Evolutionary conservation across 2,113 vertebrate genomes (phyloP), one percentile per base, ranked within the genome.

Genomic region (Micronycteris hirsuta): DNA sequence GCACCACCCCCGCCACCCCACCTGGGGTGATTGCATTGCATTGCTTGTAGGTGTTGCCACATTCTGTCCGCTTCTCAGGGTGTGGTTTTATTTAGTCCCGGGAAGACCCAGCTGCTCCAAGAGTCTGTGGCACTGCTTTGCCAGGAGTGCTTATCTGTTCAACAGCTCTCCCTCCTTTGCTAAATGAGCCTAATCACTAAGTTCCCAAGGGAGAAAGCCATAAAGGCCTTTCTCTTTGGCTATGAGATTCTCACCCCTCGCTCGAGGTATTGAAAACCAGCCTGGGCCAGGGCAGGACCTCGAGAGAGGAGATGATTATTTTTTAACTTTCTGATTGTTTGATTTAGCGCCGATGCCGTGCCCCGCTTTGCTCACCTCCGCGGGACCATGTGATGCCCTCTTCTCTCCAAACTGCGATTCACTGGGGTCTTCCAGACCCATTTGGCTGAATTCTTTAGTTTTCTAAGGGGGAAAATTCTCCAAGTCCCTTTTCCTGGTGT

Each of bases 181-280:
- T 73, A 81, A 91, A 89, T 38, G 86, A 70, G 36, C 63, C 86
- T 84, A 70, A 94, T 91, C 61, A 45, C 83, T 56, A 19, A 93
- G 28, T 70, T 88, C 77, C n/a, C 41, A 49, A 80, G 68, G 17
- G 24, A 71, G 45, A 38, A 49, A 73, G 61, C 20, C 41, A 14
- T 10, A 7, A 76, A 90, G 76, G 14, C 31, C 81, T 92, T 89
- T 93, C n/a, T 47, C 12, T 41, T 15, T 52, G 7, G 54, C 33
- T 43, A 14, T 26, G 65, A 89, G 86, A 28, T 61, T 43, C 26
- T 63, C 24, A 22, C 19, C 47, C 17, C 28, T 63, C 26, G 5
- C 26, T 28, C 0, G 0, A 1, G 22, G 36, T 45, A 43, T n/a
- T 80, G 24, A 56, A 76, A 89, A 41, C 70, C 26, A 38, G 31